Evolutionary conservation across 2,113 vertebrate genomes (phyloP).

Genomic region (Ornithorhynchus anatinus): DNA sequence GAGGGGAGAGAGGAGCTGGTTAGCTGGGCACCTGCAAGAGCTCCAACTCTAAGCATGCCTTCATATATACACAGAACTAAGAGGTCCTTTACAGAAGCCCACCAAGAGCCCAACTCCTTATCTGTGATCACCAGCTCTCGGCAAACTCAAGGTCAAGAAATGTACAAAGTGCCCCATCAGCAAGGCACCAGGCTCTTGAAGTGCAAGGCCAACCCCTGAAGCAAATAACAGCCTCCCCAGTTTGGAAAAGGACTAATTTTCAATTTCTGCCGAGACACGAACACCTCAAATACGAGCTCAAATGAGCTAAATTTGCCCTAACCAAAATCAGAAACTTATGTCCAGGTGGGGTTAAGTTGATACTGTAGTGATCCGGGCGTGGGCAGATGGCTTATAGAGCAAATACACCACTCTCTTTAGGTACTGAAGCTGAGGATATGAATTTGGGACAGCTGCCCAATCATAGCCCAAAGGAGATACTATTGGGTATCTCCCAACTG

Average conservation of each 20-base stretch:
- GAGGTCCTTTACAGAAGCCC: slow-evolving; percentile 43
- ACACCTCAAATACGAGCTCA: too few species aligned
- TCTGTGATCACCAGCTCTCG: not conserved
- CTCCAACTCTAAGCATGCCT: slow-evolving; percentile 18
- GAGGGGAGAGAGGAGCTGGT: slow-evolving; percentile 23
- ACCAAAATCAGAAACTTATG: too few species aligned
- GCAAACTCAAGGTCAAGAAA: slow-evolving; percentile 15
- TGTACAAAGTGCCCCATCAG: not conserved
- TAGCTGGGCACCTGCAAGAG: slow-evolving; percentile 32
- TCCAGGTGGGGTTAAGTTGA: too few species aligned
- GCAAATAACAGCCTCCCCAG: too few species aligned
- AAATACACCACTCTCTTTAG: too few species aligned
- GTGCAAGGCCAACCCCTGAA: not conserved
- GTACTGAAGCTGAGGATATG: too few species aligned
- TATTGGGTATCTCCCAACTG: not conserved
- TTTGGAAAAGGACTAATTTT: not conserved
- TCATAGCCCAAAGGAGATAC: not conserved
- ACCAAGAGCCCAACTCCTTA: slow-evolving; percentile 27
- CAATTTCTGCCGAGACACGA: too few species aligned
- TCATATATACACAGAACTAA: slow-evolving; percentile 22
- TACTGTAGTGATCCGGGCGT: too few species aligned
- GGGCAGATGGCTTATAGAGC: too few species aligned
- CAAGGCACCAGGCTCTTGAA: not conserved
- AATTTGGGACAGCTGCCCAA: too few species aligned
- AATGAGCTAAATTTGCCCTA: too few species aligned